A percentile compares a stretch with the other conserved stretches of the same genome.
These are phyloP conservation scores for Blera fallax DNA, from an alignment of 2,888 invertebrate genomes.

Conservation along the genomic window DNA sequence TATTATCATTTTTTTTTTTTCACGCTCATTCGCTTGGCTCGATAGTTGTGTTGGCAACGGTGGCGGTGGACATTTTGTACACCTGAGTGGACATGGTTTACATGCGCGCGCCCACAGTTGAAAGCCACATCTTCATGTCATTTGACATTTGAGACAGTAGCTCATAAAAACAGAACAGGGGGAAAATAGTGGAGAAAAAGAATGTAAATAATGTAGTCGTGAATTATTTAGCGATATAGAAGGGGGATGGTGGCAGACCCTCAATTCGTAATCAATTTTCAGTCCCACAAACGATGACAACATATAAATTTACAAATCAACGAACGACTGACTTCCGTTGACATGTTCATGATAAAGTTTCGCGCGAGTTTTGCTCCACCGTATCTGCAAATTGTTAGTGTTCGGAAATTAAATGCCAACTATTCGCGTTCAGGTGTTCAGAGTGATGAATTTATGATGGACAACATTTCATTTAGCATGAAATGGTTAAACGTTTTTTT, in stretches of 20 bases:
- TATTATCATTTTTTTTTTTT: constrained; percentile 57
- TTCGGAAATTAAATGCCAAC: constrained; percentile 57
- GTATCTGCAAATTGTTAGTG: constrained; percentile 50
- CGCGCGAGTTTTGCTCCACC: not conserved
- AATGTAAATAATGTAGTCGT: constrained; percentile 56
- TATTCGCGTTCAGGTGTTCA: constrained; percentile 64
- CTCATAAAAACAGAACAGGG: constrained; percentile 7
- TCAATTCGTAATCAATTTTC: constrained; percentile 69
- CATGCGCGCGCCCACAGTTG: constrained; percentile 52
- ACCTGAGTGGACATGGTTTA: constrained; percentile 64
- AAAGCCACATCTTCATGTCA: constrained; percentile 54
- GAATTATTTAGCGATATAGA: constrained; percentile 45
- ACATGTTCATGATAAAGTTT: constrained; percentile 36
- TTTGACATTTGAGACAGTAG: constrained; percentile 50
- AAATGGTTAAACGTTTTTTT: constrained; percentile 41
- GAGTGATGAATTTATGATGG: constrained; percentile 69
- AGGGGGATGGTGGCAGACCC: constrained; percentile 17
- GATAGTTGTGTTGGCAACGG: constrained; percentile 37
- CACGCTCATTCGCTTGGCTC: constrained; percentile 48
- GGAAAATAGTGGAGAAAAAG: not conserved
- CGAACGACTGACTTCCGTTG: constrained; percentile 63
- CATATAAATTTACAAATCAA: constrained; percentile 66
- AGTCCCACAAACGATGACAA: constrained; percentile 63
- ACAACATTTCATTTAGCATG: constrained; percentile 39
- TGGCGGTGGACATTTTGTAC: constrained; percentile 56